Base-by-base conservation (phyloP, 2,797 vertebrate genomes). In the Hybognathus amarus region DNA sequence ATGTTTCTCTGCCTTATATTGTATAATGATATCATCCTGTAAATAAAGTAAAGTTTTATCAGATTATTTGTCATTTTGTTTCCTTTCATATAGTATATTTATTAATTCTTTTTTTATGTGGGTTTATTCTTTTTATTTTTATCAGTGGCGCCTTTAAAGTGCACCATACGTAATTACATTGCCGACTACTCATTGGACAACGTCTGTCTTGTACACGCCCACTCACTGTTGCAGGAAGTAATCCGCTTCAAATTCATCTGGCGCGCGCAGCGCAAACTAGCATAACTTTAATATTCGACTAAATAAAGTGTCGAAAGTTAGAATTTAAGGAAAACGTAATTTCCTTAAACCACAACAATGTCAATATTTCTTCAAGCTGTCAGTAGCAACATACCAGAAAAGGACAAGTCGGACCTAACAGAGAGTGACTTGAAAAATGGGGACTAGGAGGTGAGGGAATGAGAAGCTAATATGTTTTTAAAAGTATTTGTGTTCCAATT, bases 371-470 rank as follows among this genome's bases (percentile, higher is more conserved):
- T 91, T 3, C 52, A 6, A 10, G 91, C 85, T 27, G 89, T 93
- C 15, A 89, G 87, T 83, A 84, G 38, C 6, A 40, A 38, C 15
- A 52, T 93, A 1, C 69, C 86, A 17, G 71, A 87, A 40, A 92
- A 93, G 79, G 85, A 91, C 27, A 89, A 89, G 36, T 77, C 82
- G 4, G 12, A 80, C 5, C 2, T 95, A 0, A 3, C 73, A 9
- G 93, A 92, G 73, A 79, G 52, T 5, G 93, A 95, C 69, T 4
- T 96, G 61, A 88, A 90, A 90, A 86, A 36, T 95, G 91, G 89
- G 95, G 94, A 40, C 87, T 96, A 67, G 87, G 13, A 91, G 94
- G 95, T 95, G 85, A 24, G 85, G 83, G 40, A 40, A 38, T 66
- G 10, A 9, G 27, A n/a, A 54, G 11, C n/a, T 17, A 17, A 38